Conservation (phyloP, 1,140 invertebrate genomes). For the Piezodorus guildinii region DNA sequence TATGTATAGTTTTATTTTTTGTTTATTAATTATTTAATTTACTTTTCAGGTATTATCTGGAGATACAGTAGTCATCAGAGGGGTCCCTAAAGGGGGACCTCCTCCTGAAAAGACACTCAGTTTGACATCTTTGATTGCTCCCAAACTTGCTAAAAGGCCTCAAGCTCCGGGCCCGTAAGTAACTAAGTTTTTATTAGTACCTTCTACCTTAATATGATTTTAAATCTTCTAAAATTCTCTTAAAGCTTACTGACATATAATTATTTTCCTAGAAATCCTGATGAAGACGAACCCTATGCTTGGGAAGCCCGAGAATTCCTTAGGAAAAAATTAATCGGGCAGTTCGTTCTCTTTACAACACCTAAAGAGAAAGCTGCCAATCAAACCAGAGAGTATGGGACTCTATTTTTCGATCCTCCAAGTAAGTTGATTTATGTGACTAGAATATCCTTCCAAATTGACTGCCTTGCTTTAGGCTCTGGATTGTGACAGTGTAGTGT, state of each 20-base stretch:
- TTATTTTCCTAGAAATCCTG: slow-evolving; percentile 35
- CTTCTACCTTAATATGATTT: not conserved
- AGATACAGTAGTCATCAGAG: slow-evolving; percentile 78
- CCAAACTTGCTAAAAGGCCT: slow-evolving; percentile 59
- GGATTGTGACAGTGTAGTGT: not conserved
- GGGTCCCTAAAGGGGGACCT: slow-evolving; percentile 61
- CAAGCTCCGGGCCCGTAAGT: slow-evolving; percentile 43
- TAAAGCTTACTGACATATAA: too few species aligned
- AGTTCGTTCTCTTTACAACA: slow-evolving; percentile 68
- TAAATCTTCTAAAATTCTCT: too few species aligned
- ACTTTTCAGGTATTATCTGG: slow-evolving; percentile 69
- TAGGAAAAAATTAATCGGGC: slow-evolving; percentile 81
- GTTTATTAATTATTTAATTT: slow-evolving; percentile 9
- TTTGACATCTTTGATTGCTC: slow-evolving; percentile 82
- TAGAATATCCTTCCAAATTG: too few species aligned
- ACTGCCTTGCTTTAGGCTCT: too few species aligned
- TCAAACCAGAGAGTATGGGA: slow-evolving; percentile 66
- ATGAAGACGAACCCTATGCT: slow-evolving; percentile 84
- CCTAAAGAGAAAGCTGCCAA: slow-evolving; percentile 51
- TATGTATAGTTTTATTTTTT: not conserved
- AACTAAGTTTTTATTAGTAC: not conserved
- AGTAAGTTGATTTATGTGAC: not conserved
- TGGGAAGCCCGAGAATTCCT: slow-evolving; percentile 94
- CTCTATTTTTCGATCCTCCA: slow-evolving; percentile 59
- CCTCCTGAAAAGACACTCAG: slow-evolving; percentile 83